Base-by-base conservation (phyloP, 2,888 invertebrate genomes). In the Octodonta nipae region DNA sequence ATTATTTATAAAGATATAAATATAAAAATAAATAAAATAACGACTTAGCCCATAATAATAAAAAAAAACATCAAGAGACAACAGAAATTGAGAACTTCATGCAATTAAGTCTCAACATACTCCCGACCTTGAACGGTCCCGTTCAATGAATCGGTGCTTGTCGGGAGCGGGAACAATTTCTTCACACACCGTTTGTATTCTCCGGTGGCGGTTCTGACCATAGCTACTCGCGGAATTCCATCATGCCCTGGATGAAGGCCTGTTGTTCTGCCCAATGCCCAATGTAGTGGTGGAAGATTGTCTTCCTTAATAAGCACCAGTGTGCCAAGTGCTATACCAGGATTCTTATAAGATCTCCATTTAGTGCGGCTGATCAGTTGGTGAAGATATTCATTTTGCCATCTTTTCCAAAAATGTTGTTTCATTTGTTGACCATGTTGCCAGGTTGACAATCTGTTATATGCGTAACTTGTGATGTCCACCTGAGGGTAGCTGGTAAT, bases 351-450 rank as follows among this genome's bases (percentile, higher is more conserved):
- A n/a, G n/a, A n/a, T n/a, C n/a, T n/a, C 26, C 30, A 34, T 22
- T 34, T 30, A 12, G 13, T 13, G 5, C 20, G 8, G 7, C 14
- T 12, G n/a, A 25, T 24, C 5, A 35, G 28, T 12, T 31, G 17
- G 6, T 22, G 16, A 5, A 12, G n/a, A 20, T 40, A 44, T 11
- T 43, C 36, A n/a, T 11, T 24, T 4, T 29, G 28, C 37, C 37
- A 44, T 12, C 34, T 35, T n/a, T 20, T 37, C 45, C 27, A 48
- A 8, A 36, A 41, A 30, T 45, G 37, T 22, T 50, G 45, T 7
- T 28, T 7, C 15, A 44, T 14, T 13, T 36, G 30, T 25, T 45
- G 41, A 2, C 47, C 1, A 3, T 30, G 26, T 15, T 53, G 45
- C 43, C 41, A 51, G 2, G 41, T 31, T 0, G 30, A 15, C 2